These are phyloP conservation scores for Hiodon alosoides DNA, from an alignment of 2,113 vertebrate species.

Conservation along the genomic window DNA sequence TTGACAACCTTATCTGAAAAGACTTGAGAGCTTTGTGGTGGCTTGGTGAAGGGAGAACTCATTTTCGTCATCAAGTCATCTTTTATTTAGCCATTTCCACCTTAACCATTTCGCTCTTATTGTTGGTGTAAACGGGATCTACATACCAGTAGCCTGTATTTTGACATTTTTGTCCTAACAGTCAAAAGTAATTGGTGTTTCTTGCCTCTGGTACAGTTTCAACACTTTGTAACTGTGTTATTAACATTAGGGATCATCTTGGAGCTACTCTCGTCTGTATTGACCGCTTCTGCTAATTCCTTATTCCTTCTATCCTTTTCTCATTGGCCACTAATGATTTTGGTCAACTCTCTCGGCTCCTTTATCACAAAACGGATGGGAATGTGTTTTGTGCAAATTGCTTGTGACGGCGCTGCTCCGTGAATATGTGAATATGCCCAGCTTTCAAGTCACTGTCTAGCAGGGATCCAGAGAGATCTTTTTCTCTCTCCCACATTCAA, in stretches of 20 bases:
- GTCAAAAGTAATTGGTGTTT: not conserved
- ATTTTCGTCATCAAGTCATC: not conserved
- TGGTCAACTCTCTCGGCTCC: slow-evolving; percentile 27
- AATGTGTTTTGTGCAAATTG: slow-evolving; percentile 54
- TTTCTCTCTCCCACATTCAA: not conserved
- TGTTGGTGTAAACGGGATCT: slow-evolving; percentile 4
- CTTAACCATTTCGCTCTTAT: not conserved
- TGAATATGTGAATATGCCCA: slow-evolving; percentile 19
- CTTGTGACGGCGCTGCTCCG: slow-evolving; percentile 20
- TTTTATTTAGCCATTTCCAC: not conserved
- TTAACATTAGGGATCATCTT: not conserved
- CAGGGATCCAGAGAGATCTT: slow-evolving; percentile 1
- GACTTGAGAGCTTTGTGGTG: not conserved
- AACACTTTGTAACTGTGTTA: not conserved
- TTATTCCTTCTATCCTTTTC: slow-evolving; percentile 16
- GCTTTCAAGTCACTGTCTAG: slow-evolving; percentile 4
- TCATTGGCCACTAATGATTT: slow-evolving; percentile 43
- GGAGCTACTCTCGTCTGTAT: slow-evolving; percentile 1
- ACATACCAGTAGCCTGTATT: not conserved
- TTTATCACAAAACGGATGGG: slow-evolving; percentile 87
- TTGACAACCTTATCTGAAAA: no score
- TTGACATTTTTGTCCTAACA: not conserved
- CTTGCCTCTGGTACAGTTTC: not conserved
- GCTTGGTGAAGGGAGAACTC: not conserved
- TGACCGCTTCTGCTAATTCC: slow-evolving; percentile 10